Evolutionary conservation across 2,113 vertebrate genomes (phyloP), one percentile per base, ranked within the genome.

Genomic region (Spilogale gracilis): DNA sequence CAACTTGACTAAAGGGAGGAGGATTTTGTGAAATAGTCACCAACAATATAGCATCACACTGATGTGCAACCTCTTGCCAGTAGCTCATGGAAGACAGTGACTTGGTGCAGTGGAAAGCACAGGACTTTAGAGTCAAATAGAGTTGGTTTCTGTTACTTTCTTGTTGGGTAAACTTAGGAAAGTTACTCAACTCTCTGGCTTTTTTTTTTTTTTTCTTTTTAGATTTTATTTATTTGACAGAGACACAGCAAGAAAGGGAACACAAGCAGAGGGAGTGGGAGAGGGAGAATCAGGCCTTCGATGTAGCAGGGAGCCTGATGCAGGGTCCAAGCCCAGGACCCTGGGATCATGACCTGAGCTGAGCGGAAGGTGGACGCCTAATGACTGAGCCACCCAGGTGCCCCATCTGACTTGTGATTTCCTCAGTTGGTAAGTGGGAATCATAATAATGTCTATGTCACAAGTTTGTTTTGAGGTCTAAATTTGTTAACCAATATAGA

Each of bases 381-480:
- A 61, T 10, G 60, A 61, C 23, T 61, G 60, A 61, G 60, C 60
- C 23, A 61, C 60, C 9, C 21, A 61, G 60, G 16, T 13, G 60
- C 3, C 9, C 60, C 60, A 61, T 25, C 60, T 79, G 85, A 80
- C 56, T 87, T 74, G 73, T 97, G 61, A 94, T 80, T 80, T 97
- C 25, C 50, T 91, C 69, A 90, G 50, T 9, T 81, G 38, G 20
- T 82, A 73, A 76, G 79, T 73, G 71, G 7, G 25, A 45, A 80
- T 90, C 71, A 94, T 82, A 91, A 84, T 73, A 85, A 65, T 45
- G 48, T 82, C 52, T 73, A 76, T 76, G 56, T 80, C 17, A 74
- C 74, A 83, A 71, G 56, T 97, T 96, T 94, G 69, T 76, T 94
- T 92, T 92, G 90, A 89, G 73, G 50, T 83, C 45, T 81, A 58